Percentiles rank a stretch among this genome's conserved stretches.
phyloP scores from a whole-genome alignment of 2,888 invertebrate species.

The Hypena proboscidalis region DNA sequence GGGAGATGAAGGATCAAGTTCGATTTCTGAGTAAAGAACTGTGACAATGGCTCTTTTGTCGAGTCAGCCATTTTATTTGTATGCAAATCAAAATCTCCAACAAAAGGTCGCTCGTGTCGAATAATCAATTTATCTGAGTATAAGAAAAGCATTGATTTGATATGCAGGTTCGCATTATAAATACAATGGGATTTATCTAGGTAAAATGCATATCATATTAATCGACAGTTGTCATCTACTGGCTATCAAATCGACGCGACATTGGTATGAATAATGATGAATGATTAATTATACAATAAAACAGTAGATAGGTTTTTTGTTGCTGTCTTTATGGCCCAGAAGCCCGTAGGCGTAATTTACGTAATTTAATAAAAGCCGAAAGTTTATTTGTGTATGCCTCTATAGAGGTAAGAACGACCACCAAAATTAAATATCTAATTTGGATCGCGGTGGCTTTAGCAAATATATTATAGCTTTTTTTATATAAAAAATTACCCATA shows the following conservation, averaged over 20 bases:
- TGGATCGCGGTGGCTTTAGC: too few species aligned
- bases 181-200: conserved; percentile 27
- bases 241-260: conserved; percentile 7
- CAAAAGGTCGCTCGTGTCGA: conserved; percentile 60
- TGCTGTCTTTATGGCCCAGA: too few species aligned
- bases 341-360: too few species aligned
- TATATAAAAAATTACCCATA: too few species aligned
- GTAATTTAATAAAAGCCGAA: too few species aligned
- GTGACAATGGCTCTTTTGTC: conserved; percentile 78
- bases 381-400: too few species aligned
- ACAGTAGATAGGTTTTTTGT: too few species aligned
- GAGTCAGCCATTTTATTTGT: conserved; percentile 81
- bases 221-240: conserved; percentile 16
- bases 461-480: too few species aligned
- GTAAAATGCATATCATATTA: conserved; percentile 17
- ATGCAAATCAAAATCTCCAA: conserved; percentile 73
- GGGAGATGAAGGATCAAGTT: conserved; percentile 76
- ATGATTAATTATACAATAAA: conserved; percentile 12
- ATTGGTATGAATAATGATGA: conserved; percentile 12
- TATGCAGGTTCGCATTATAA: conserved; percentile 42
- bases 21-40: conserved; percentile 73
- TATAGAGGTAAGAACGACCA: too few species aligned
- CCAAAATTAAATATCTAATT: too few species aligned
- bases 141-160: conserved; percentile 45
- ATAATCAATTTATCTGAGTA: conserved; percentile 54